Percentiles rank a stretch among this genome's conserved stretches.
Evolutionary conservation across 2,113 vertebrate genomes (phyloP).

Genomic region (Buteo buteo): DNA sequence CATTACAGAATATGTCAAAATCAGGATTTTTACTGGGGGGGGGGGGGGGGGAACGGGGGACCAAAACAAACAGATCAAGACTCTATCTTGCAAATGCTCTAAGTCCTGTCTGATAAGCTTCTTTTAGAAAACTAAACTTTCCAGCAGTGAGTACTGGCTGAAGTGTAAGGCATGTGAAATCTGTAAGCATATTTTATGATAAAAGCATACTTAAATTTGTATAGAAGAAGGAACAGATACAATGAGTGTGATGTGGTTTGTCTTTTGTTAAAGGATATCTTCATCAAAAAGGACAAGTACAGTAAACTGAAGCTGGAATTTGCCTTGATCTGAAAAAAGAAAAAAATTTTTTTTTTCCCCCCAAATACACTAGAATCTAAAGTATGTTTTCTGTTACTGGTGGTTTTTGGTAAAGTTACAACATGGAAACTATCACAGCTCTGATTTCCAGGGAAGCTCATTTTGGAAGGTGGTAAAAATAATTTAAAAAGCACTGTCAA

Average conservation of each 20-base stretch:
- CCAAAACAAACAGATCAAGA: not conserved
- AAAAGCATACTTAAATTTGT: not conserved
- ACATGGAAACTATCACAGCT: not conserved
- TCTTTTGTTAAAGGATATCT: slow-evolving; percentile 20
- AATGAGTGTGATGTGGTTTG: slow-evolving; percentile 2
- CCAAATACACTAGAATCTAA: not conserved
- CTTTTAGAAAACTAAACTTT: not conserved
- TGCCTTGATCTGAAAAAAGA: not conserved
- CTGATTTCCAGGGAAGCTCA: not conserved
- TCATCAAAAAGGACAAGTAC: not conserved
- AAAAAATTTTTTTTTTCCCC: not conserved
- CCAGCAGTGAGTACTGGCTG: not conserved
- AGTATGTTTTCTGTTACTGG: not conserved
- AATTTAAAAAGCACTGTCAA: not conserved
- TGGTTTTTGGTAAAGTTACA: not conserved
- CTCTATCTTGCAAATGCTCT: not conserved
- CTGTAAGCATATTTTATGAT: not conserved
- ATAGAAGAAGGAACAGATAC: not conserved
- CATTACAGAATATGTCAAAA: not conserved
- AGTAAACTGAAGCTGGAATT: slow-evolving; percentile 27
- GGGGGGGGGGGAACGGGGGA: too few species aligned
- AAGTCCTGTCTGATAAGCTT: not conserved
- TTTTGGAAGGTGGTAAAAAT: slow-evolving; percentile 9
- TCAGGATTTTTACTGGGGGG: not conserved
- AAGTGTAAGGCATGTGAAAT: not conserved